Base-by-base conservation (phyloP, 2,888 invertebrate genomes). In the Melinaea marsaeus region DNA sequence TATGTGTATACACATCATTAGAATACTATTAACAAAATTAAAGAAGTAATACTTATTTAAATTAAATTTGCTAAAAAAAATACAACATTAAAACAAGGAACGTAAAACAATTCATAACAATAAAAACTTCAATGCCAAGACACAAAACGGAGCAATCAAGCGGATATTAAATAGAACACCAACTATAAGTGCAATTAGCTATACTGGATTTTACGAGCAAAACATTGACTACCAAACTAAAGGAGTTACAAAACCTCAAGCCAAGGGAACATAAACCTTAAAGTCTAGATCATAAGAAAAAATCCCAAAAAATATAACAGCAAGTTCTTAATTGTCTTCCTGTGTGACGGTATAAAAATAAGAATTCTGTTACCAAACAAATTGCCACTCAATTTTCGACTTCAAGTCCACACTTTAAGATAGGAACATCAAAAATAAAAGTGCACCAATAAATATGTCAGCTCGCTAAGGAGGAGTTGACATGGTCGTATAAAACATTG, bases 401-500 rank as follows among this genome's bases (percentile, higher is more conserved):
- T 65, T 61, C 75, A 75, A 66, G 7, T 0, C 45, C 11, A 2
- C 3, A 13, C 7, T 11, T 34, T 58, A 65, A 48, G 68, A 70
- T 46, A 64, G 62, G n/a, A 9, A 45, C n/a, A 54, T 22, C 4
- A 22, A 51, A 13, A 34, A 5, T 51, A n/a, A 11, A 46, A 33
- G 37, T 45, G 62, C 4, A 68, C 67, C 60, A 66, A 51, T 72
- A 78, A 77, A 69, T 45, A 77, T 71, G 80, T 67, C 57, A 66
- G 71, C 69, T 71, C 73, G 75, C 72, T 80, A 81, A 85, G 85
- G 82, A 83, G 84, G 84, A 84, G 81, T 77, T 84, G 81, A 84
- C 86, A 84, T 73, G 85, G 74, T 83, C 85, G 78, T 88, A 86
- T 88, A 88, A 87, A 88, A 87, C 82, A 81, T 79, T 88, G 83